phyloP scores from a whole-genome alignment of 2,797 vertebrate species.

The Pteronotus mesoamericanus region DNA sequence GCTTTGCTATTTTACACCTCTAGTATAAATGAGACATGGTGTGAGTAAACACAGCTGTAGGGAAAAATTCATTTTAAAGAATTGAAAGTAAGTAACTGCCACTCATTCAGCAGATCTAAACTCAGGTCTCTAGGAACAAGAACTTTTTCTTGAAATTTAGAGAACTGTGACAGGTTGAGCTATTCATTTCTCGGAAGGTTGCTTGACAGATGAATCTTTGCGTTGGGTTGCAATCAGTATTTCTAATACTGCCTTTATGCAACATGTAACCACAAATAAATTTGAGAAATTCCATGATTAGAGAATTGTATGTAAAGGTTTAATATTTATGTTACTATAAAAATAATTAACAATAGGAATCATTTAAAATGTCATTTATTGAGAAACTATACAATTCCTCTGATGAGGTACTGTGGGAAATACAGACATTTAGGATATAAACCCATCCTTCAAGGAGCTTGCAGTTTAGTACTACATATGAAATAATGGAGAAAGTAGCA shows the following conservation, averaged over 20 bases:
- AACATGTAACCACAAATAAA: conserved; percentile 11
- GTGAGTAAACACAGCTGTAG: conserved; percentile 84
- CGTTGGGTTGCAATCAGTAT: neutral
- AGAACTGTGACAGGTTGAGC: neutral
- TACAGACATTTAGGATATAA: conserved; percentile 6
- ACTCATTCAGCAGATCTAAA: conserved; percentile 33
- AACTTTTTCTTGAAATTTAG: conserved; percentile 22
- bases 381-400: neutral
- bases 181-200: neutral
- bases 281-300: conserved; percentile 20
- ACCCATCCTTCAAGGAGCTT: neutral
- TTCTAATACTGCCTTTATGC: neutral
- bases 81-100: conserved; percentile 63
- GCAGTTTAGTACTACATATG: neutral
- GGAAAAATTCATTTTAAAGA: conserved; percentile 60
- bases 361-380: conserved; percentile 16
- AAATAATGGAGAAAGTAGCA: conserved; percentile 19
- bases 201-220: conserved; percentile 22
- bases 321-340: conserved; percentile 25
- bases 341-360: conserved; percentile 13
- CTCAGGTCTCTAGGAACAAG: conserved; percentile 28
- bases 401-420: neutral
- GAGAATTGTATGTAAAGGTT: neutral
- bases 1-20: conserved; percentile 76
- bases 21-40: conserved; percentile 77